phyloP scores from a whole-genome alignment of 2,888 invertebrate species.

The Drymonia ruficornis region DNA sequence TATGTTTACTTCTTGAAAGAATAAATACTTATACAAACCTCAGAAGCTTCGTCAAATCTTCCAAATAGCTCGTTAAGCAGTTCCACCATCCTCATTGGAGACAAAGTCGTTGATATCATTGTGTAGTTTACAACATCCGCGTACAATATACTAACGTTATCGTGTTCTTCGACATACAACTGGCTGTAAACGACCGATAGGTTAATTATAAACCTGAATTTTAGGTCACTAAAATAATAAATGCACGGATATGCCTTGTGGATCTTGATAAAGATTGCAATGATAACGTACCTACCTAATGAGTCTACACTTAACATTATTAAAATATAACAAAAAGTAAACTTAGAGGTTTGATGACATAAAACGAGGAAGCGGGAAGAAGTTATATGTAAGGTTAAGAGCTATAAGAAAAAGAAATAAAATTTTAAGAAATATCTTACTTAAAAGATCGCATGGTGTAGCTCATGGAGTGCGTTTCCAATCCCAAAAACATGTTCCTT shows the following conservation, averaged over 20 bases:
- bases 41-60: constrained; percentile 95
- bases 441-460: constrained; percentile 72
- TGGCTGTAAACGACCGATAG: constrained; percentile 85
- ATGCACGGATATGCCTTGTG: not conserved
- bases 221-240: not conserved
- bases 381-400: too few species aligned
- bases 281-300: not conserved
- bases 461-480: constrained; percentile 69
- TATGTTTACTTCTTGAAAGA: not conserved
- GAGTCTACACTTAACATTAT: not conserved
- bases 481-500: constrained; percentile 81
- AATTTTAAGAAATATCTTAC: constrained; percentile 47
- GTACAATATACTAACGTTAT: constrained; percentile 95
- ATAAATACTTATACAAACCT: constrained; percentile 76
- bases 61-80: constrained; percentile 96
- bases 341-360: too few species aligned
- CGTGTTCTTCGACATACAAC: constrained; percentile 93
- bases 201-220: constrained; percentile 10
- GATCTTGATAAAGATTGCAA: not conserved
- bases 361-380: too few species aligned
- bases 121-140: constrained; percentile 98
- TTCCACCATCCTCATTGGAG: constrained; percentile 92
- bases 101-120: constrained; percentile 92
- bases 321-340: too few species aligned
- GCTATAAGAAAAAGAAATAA: too few species aligned